Base-by-base conservation (phyloP, 1,140 invertebrate genomes). In the Charaxes varanes region DNA sequence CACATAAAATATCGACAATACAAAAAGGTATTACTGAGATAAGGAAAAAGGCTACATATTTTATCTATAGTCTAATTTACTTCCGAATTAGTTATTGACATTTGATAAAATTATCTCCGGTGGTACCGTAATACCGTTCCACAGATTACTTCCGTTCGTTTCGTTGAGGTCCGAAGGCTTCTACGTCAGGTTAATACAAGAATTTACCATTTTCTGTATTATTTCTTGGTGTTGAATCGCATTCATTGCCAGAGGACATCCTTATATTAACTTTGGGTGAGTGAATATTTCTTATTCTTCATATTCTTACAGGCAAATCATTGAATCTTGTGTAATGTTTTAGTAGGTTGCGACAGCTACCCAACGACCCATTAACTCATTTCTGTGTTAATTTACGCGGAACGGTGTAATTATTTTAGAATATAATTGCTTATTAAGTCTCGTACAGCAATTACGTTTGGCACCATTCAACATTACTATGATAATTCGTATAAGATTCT, bases 341-440 rank as follows among this genome's bases (percentile, higher is more conserved):
- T 31, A 31, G 28, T 31, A 31, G 28, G 28, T 31, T 31, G 28
- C 15, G 14, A 31, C 16, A 16, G 13, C 11, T 7, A 18, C 16
- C 18, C 5, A 4, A 17, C 28, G 28, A 17, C 28, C 28, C 28
- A 31, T n/a, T 31, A n/a, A n/a, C n/a, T n/a, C n/a, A n/a, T 31
- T 31, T 31, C 28, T 17, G n/a, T 31, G 8, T 10, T 31, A 14
- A 31, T 31, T 31, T 31, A 18, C 28, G 28, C 28, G 28, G 28
- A 31, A 31, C 28, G 16, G 6, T 17, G 28, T 8, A 17, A 31
- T 31, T 31, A 31, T 31, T 31, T 31, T n/a, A n/a, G n/a, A n/a
- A n/a, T n/a, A n/a, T n/a, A n/a, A n/a, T n/a, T n/a, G n/a, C n/a
- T n/a, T n/a, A n/a, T n/a, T n/a, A n/a, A n/a, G n/a, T n/a, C n/a